Percentiles rank a stretch among this genome's conserved stretches.
These are phyloP conservation scores for Cephus pulcher DNA, from an alignment of 2,888 invertebrate species.

Conservation along the genomic window DNA sequence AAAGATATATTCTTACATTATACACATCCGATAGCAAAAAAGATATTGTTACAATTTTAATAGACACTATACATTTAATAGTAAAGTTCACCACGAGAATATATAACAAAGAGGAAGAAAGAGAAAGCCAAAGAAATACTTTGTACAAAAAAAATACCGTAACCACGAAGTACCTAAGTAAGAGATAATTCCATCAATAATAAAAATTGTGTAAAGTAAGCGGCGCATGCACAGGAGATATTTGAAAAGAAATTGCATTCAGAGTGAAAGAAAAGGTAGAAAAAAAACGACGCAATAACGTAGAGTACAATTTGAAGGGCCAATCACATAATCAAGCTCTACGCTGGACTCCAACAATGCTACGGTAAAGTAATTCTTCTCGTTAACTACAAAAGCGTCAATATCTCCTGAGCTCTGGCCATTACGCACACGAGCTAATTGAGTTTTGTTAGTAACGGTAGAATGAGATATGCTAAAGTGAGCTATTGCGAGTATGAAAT, in stretches of 20 bases:
- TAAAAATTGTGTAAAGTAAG: neutral
- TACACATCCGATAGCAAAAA: neutral
- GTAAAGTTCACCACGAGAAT: neutral
- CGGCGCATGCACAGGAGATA: neutral
- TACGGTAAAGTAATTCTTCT: neutral
- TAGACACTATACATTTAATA: neutral
- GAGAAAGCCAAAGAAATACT: neutral
- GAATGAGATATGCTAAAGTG: neutral
- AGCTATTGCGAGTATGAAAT: slow-evolving; percentile 49
- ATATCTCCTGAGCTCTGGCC: neutral
- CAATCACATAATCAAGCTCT: neutral
- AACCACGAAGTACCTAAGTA: neutral
- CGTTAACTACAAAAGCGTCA: neutral
- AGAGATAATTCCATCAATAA: neutral
- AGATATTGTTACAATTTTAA: neutral
- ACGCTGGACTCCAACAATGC: neutral
- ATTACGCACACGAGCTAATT: neutral
- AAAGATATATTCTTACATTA: neutral
- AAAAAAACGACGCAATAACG: neutral
- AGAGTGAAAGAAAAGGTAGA: neutral
- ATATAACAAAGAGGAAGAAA: neutral
- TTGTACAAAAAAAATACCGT: neutral
- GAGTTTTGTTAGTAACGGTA: neutral
- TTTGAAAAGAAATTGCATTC: neutral
- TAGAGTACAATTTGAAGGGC: neutral